Conservation (phyloP, 2,797 vertebrate species). For the Chaunax sp. region DNA sequence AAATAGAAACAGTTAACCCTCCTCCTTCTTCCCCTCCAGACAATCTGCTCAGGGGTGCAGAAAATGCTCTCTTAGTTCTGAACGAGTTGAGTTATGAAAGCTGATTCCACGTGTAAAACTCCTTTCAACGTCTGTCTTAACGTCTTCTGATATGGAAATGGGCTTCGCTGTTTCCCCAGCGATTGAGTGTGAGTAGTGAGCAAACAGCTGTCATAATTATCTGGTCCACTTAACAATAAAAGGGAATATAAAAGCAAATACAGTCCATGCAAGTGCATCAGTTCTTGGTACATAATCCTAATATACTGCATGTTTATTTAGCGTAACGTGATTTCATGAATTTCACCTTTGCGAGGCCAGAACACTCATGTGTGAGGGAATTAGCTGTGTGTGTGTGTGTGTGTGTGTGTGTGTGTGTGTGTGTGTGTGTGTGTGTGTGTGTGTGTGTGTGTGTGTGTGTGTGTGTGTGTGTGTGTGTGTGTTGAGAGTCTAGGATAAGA, state of each 20-base stretch:
- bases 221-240: slow-evolving; percentile 7
- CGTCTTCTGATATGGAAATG: slow-evolving; percentile 37
- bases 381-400: slow-evolving; percentile 16
- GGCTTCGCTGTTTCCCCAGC: not conserved
- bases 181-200: slow-evolving; percentile 7
- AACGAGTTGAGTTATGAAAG: too few species aligned
- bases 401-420: too few species aligned
- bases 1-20: not conserved
- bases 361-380: slow-evolving; percentile 24
- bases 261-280: not conserved
- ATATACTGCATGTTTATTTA: not conserved
- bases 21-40: not conserved
- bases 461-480: slow-evolving; percentile 27
- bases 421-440: slow-evolving; percentile 34
- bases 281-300: too few species aligned
- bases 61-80: not conserved
- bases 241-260: slow-evolving; percentile 9
- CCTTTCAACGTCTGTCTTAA: slow-evolving; percentile 40
- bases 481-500: slow-evolving; percentile 60
- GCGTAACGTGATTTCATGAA: not conserved
- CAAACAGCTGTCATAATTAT: slow-evolving; percentile 12
- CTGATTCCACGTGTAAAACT: slow-evolving; percentile 24
- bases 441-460: slow-evolving; percentile 26
- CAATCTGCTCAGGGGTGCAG: not conserved
- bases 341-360: slow-evolving; percentile 17